phyloP scores from a whole-genome alignment of 1,140 invertebrate species.

The Leptonema lineaticorne region DNA sequence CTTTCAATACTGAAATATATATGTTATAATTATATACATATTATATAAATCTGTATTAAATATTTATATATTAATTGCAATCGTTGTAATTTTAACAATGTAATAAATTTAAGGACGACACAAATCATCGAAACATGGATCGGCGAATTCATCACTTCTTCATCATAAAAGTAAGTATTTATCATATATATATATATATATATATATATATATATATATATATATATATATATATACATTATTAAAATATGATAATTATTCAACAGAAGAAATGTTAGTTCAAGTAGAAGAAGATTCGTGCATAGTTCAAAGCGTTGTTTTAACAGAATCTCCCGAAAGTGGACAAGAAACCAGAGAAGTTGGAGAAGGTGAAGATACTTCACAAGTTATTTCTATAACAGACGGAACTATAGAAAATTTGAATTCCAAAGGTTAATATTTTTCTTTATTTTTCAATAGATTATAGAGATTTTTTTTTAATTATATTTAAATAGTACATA shows the following conservation, averaged over 20 bases:
- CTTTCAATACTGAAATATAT: neutral
- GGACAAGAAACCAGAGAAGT: constrained; percentile 6
- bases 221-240: no score
- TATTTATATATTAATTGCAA: neutral
- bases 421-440: neutral
- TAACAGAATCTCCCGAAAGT: constrained; percentile 28
- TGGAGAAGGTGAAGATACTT: constrained; percentile 14
- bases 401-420: constrained; percentile 44
- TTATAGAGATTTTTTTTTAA: neutral
- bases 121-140: constrained; percentile 40
- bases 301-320: constrained; percentile 35
- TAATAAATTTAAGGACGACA: constrained; percentile 31
- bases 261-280: constrained; percentile 35
- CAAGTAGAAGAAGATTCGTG: constrained; percentile 40
- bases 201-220: neutral
- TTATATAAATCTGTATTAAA: neutral
- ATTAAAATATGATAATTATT: neutral
- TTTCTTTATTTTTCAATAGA: neutral
- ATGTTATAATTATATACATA: neutral
- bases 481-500: no score
- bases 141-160: constrained; percentile 35
- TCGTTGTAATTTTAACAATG: neutral
- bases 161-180: constrained; percentile 39
- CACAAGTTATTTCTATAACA: constrained; percentile 39
- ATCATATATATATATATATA: neutral